These are phyloP conservation scores for Amiota communis DNA, from an alignment of 2,888 invertebrate species.

Conservation along the genomic window DNA sequence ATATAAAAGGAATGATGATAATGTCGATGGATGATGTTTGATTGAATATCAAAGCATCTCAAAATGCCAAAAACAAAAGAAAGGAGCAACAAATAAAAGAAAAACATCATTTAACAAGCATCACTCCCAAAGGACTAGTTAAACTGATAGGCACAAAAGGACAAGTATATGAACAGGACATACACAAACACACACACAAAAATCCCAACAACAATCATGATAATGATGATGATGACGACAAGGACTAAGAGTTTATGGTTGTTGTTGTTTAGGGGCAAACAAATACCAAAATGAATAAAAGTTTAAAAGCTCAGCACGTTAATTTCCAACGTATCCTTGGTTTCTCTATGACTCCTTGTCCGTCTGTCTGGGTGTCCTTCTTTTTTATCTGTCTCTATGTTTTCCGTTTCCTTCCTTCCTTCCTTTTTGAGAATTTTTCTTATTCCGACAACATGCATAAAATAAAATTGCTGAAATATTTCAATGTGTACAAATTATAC, in stretches of 20 bases:
- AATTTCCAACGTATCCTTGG: constrained; percentile 16
- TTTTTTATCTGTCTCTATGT: too few species aligned
- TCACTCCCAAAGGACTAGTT: constrained; percentile 61
- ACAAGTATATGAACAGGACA: neutral
- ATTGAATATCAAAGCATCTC: constrained; percentile 64
- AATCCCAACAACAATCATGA: constrained; percentile 20
- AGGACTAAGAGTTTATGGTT: neutral
- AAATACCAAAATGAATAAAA: constrained; percentile 19
- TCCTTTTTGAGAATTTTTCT: neutral
- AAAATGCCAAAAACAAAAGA: constrained; percentile 50
- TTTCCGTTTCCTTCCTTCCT: neutral
- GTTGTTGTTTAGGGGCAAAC: constrained; percentile 20
- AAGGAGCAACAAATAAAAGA: neutral
- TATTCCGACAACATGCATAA: constrained; percentile 35
- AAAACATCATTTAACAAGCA: constrained; percentile 54
- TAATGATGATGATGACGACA: neutral
- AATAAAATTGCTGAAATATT: constrained; percentile 55
- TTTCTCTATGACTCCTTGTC: too few species aligned
- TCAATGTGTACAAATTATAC: constrained; percentile 58
- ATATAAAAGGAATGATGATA: neutral
- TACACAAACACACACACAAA: constrained; percentile 24
- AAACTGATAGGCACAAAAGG: constrained; percentile 52
- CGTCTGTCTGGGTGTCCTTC: too few species aligned
- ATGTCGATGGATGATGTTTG: constrained; percentile 18
- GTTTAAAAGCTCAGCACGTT: constrained; percentile 61